Conservation (phyloP, 2,888 invertebrate species). For the Rhimphoctona megacephalus region DNA sequence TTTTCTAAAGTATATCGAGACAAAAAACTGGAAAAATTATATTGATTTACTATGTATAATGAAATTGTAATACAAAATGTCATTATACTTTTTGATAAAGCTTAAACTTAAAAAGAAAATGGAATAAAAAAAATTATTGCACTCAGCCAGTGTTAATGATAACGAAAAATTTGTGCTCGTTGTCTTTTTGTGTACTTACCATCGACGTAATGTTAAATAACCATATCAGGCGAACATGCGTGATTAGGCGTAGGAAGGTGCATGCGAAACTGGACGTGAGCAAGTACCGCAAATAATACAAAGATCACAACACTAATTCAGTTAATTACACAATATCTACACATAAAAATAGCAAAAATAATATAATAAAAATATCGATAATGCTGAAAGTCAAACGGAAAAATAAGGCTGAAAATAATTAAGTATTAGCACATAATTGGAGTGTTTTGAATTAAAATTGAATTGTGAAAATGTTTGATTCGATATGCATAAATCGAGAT, state of each 20-base stretch:
- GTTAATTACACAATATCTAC: slow-evolving; percentile 29
- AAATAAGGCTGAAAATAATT: slow-evolving; percentile 49
- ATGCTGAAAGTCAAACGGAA: slow-evolving; percentile 49
- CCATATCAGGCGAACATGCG: slow-evolving; percentile 72
- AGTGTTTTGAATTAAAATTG: background rate
- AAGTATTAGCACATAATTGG: slow-evolving; percentile 26
- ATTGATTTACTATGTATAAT: background rate
- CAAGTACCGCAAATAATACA: slow-evolving; percentile 60
- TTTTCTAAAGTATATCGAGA: background rate
- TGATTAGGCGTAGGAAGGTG: slow-evolving; percentile 74
- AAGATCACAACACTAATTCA: slow-evolving; percentile 35
- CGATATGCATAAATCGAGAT: slow-evolving; percentile 61
- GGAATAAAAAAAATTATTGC: background rate
- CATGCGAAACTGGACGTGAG: slow-evolving; percentile 68
- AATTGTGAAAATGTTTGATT: slow-evolving; percentile 24
- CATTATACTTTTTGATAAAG: background rate
- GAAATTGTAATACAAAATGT: background rate
- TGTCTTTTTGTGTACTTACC: slow-evolving; percentile 75
- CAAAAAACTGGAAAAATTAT: background rate
- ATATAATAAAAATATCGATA: slow-evolving; percentile 28
- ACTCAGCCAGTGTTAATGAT: background rate
- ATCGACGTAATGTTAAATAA: slow-evolving; percentile 76
- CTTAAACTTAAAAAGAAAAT: background rate
- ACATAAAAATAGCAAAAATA: slow-evolving; percentile 24
- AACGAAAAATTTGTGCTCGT: background rate